A percentile compares a stretch with the other conserved stretches of the same genome.
phyloP scores from a whole-genome alignment of 2,888 invertebrate genomes.

The Periphyllus acericola region DNA sequence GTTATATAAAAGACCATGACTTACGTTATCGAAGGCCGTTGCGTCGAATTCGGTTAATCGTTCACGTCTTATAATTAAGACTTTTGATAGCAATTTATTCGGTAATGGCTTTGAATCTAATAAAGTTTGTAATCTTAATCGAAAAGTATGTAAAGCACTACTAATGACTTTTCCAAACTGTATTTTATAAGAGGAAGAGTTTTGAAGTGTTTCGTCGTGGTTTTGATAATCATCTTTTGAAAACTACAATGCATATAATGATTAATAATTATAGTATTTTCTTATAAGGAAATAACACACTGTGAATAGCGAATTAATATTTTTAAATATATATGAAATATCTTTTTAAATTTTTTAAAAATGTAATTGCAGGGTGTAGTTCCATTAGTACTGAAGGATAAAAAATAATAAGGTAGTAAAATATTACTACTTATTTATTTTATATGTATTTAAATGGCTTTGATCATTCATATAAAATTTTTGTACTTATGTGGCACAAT shows the following conservation, averaged over 20 bases:
- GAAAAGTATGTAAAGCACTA: not conserved
- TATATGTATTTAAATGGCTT: too few species aligned
- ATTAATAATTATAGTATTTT: not conserved
- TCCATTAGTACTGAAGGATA: not conserved
- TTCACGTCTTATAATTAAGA: not conserved
- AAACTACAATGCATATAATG: not conserved
- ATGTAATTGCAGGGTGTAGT: too few species aligned
- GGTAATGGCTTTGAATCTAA: not conserved
- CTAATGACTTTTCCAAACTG: not conserved
- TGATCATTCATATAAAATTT: too few species aligned
- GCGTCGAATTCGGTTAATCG: not conserved
- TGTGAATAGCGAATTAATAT: not conserved
- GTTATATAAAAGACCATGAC: too few species aligned
- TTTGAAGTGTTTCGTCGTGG: not conserved
- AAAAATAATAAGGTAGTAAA: not conserved
- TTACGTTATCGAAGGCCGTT: not conserved
- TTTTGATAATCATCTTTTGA: not conserved
- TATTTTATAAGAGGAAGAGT: not conserved
- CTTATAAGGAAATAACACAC: not conserved
- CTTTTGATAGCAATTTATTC: conserved; percentile 24
- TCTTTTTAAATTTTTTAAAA: not conserved
- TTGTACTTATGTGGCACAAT: too few species aligned
- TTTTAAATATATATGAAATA: not conserved
- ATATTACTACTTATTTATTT: not conserved
- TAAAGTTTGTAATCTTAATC: not conserved